Conservation (phyloP, 1,140 invertebrate genomes). For the Tenebrio molitor region DNA sequence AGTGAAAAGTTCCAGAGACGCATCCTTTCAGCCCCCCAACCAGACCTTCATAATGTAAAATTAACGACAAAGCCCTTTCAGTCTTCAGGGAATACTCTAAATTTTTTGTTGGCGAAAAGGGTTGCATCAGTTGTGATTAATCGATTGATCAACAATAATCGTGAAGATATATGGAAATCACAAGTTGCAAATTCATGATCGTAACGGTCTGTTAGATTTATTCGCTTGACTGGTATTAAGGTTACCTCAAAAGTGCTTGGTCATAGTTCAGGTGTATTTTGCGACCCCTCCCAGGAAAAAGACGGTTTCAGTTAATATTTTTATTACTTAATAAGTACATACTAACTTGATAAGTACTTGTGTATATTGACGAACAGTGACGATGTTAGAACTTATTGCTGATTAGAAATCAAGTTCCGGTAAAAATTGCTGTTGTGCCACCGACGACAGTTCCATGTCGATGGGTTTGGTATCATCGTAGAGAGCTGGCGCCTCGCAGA, state of each 20-base stretch:
- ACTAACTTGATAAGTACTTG: constrained; percentile 4
- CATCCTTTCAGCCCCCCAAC: too few relatives aligned
- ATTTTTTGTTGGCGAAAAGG: not conserved
- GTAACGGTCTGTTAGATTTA: constrained; percentile 34
- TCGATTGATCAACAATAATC: constrained; percentile 13
- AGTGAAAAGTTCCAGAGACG: too few relatives aligned
- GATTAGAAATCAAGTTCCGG: constrained; percentile 68
- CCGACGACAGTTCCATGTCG: constrained; percentile 87
- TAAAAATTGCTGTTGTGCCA: constrained; percentile 82
- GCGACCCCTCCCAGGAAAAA: not conserved
- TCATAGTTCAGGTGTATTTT: constrained; percentile 34
- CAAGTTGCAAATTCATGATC: constrained; percentile 43
- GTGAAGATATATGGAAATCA: not conserved
- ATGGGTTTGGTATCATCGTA: constrained; percentile 93
- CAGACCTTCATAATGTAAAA: too few relatives aligned
- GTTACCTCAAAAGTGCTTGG: not conserved
- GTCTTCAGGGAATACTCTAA: constrained; percentile 10
- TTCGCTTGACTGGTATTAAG: constrained; percentile 15
- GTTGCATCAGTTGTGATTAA: not conserved
- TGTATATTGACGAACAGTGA: constrained; percentile 14
- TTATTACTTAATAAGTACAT: constrained; percentile 42
- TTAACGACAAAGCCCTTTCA: not conserved
- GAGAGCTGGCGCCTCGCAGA: constrained; percentile 90
- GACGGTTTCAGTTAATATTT: constrained; percentile 10
- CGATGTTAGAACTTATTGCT: constrained; percentile 1